Conservation (phyloP, 2,797 vertebrate species). For the Anguilla anguilla region DNA sequence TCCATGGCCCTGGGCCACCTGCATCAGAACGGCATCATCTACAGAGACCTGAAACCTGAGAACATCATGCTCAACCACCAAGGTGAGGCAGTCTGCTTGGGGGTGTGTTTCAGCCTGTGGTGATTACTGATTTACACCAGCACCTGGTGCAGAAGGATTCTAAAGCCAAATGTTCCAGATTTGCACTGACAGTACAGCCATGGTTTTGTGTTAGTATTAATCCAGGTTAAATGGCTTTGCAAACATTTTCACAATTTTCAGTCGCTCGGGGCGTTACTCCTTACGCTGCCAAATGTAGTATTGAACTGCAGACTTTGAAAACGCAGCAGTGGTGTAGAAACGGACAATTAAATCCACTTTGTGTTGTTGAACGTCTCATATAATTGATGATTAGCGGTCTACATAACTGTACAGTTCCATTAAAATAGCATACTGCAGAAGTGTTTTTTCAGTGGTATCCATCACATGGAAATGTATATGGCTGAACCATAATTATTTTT, state of each 20-base stretch:
- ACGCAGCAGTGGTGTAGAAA: no score
- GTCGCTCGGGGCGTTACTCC: no score
- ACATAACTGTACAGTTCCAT: background rate
- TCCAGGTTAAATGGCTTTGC: no score
- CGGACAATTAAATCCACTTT: no score
- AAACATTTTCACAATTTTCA: no score
- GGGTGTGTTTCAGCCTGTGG: constrained; percentile 30
- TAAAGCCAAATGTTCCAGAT: background rate
- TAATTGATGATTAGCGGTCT: background rate
- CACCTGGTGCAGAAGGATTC: background rate
- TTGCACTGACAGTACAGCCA: background rate
- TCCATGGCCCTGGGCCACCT: constrained; percentile 98
- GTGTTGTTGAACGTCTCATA: background rate
- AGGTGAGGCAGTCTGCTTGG: constrained; percentile 69
- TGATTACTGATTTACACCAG: background rate
- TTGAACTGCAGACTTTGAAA: no score
- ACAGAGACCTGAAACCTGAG: constrained; percentile 98
- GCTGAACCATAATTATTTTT: background rate
- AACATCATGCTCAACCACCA: constrained; percentile 99
- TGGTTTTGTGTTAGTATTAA: background rate
- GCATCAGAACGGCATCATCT: constrained; percentile 99
- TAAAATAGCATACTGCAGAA: background rate
- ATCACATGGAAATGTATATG: background rate
- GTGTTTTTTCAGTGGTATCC: background rate
- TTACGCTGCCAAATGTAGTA: no score